Evolutionary conservation across 2,888 invertebrate species (phyloP).

Genomic region (Stramonita haemastoma): DNA sequence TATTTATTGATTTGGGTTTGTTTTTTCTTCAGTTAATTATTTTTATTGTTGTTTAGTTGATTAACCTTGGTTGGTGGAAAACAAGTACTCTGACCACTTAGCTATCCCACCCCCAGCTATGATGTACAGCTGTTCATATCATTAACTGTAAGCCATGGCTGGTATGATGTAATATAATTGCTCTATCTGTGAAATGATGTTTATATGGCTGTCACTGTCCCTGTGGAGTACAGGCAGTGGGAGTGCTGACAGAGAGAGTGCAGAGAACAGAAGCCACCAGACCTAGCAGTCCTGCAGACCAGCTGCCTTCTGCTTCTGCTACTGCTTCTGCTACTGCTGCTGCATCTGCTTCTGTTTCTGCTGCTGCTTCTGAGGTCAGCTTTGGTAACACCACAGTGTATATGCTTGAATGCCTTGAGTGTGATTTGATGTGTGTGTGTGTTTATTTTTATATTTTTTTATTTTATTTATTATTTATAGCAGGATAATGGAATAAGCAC

Average conservation of each 20-base stretch:
- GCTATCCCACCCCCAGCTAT: too few relatives aligned
- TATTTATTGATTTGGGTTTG: too few relatives aligned
- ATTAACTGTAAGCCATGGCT: too few relatives aligned
- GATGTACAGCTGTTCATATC: too few relatives aligned
- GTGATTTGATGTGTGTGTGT: background rate
- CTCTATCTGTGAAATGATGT: background rate
- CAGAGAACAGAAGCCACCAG: background rate
- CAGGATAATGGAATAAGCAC: too few relatives aligned
- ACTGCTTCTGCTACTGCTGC: background rate
- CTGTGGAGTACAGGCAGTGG: background rate
- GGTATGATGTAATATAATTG: background rate
- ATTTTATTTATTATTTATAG: too few relatives aligned
- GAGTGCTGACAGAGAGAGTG: conserved; percentile 22
- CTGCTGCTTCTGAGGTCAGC: background rate
- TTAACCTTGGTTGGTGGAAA: too few relatives aligned
- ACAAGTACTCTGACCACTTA: too few relatives aligned
- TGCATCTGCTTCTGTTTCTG: too few relatives aligned
- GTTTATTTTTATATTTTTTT: too few relatives aligned
- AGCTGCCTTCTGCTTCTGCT: background rate
- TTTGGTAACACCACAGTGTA: background rate
- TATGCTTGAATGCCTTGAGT: background rate
- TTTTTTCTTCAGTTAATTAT: background rate
- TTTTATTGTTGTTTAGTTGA: background rate
- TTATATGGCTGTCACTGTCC: background rate
- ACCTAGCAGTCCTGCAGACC: background rate